Base-by-base conservation (phyloP, 2,888 invertebrate genomes). In the Nezara viridula region DNA sequence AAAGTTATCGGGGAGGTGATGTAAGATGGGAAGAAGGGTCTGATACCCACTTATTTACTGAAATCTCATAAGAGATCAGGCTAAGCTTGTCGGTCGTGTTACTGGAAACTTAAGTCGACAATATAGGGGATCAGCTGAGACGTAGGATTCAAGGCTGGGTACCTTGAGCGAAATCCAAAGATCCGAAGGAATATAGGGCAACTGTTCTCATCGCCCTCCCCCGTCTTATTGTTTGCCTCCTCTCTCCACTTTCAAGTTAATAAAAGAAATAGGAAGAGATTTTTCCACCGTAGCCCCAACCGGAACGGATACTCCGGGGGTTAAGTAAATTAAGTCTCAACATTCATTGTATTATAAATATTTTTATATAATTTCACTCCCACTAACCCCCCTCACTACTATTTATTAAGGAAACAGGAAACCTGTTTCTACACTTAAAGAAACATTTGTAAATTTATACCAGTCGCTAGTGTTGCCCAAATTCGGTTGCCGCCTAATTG, bases 171-270 rank as follows among this genome's bases (percentile, higher is more conserved):
- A 60, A 60, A 60, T 60, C 60, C 60, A 27, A 60, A 60, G n/a
- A 60, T 60, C 55, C 10, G 12, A 27, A 60, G 60, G 60, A 60
- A 60, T 60, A 60, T 60, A 60, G 60, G 60, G 60, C 60, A 27
- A 27, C 60, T 60, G 12, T 24, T 21, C 5, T 24, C 2, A 4
- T 52, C 24, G 7, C 24, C 21, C 27, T 12, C 2, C n/a, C 27
- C n/a, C 27, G 14, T 60, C 60, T 60, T 60, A 60, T 60, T 60
- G 60, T 60, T 60, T 60, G 27, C 60, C 60, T 27, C 27, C 55
- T n/a, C 60, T 60, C 60, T 27, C 60, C 60, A 60, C 60, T 60
- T 60, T 60, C 60, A 60, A 60, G 60, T 60, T 60, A 60, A 60
- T 60, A 60, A 60, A 60, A 60, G 60, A 60, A 60, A 60, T 60